phyloP scores from a whole-genome alignment of 2,797 vertebrate species.

The Urophycis tenuis region DNA sequence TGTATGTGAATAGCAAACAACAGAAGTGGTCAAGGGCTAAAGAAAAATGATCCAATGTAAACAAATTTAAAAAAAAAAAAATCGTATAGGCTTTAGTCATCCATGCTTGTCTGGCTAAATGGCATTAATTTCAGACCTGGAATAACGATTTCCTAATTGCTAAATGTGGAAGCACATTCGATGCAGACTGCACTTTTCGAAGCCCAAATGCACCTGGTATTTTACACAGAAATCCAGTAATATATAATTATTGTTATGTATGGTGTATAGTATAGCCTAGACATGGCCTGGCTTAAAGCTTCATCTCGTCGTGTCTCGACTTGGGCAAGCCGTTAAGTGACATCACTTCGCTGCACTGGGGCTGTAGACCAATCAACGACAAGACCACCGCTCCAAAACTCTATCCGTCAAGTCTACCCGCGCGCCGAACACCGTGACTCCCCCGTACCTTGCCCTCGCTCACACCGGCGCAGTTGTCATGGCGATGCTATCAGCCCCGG shows the following conservation, averaged over 20 bases:
- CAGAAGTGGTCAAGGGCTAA: background rate
- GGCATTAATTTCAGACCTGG: background rate
- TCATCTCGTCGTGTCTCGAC: background rate
- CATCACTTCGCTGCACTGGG: constrained; percentile 37
- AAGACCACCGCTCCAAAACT: constrained; percentile 58
- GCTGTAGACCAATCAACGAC: constrained; percentile 59
- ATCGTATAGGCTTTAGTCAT: background rate
- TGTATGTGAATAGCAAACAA: background rate
- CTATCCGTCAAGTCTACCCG: constrained; percentile 30
- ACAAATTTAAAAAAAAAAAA: no score
- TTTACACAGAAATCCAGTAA: background rate
- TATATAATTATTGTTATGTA: no score
- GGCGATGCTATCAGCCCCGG: constrained; percentile 75
- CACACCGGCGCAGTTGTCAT: constrained; percentile 79
- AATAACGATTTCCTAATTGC: background rate
- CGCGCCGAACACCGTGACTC: constrained; percentile 29
- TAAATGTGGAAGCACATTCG: no score
- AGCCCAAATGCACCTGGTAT: background rate
- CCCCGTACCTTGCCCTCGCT: constrained; percentile 29
- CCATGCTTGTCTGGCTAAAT: background rate
- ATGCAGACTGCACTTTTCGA: no score
- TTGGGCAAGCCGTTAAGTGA: constrained; percentile 24
- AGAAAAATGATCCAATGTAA: background rate
- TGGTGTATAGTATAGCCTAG: no score
- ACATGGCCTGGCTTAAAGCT: background rate